Base-by-base conservation (phyloP, 2,888 invertebrate genomes). In the Bellardia pandia region DNA sequence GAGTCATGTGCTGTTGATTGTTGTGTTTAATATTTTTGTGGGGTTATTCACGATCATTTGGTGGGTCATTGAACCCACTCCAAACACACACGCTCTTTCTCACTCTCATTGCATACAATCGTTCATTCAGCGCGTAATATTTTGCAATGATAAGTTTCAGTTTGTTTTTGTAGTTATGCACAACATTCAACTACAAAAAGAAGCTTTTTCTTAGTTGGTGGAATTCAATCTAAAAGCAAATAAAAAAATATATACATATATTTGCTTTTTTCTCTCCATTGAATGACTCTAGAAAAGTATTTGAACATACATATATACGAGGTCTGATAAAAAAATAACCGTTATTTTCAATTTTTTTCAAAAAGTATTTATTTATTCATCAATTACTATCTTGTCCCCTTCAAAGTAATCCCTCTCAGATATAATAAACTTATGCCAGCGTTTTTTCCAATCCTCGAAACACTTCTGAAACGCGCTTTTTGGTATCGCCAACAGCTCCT, bases 31-130 rank as follows among this genome's bases (percentile, higher is more conserved):
- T 75, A 74, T 51, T 71, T 85, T 72, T 77, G 64, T 78, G 78
- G 75, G 87, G 85, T 85, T 82, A 82, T 87, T 78, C 81, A 51
- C 85, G 81, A 87, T 87, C 87, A 85, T 85, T 74, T 85, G 84
- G 71, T 40, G 74, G 68, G 77, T 79, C 87, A 81, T 69, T 82
- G 87, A 87, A 87, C 86, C 69, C 48, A 62, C 9, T 68, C 37
- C 76, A 71, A n/a, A 48, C 42, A 45, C n/a, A 11, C 56, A 66
- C 66, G 68, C 58, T 75, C 23, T 48, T 58, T 68, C 48, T 42
- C 45, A 48, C 66, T 66, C 74, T 75, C 81, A 68, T 33, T 68
- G 81, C 53, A 40, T 72, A 45, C 13, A n/a, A n/a, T 5, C 6
- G 51, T 51, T n/a, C 7, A 11, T 45, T n/a, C n/a, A 81, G 45